Base-by-base conservation (phyloP, 1,140 invertebrate species). In the Meloidogyne chitwoodi region DNA sequence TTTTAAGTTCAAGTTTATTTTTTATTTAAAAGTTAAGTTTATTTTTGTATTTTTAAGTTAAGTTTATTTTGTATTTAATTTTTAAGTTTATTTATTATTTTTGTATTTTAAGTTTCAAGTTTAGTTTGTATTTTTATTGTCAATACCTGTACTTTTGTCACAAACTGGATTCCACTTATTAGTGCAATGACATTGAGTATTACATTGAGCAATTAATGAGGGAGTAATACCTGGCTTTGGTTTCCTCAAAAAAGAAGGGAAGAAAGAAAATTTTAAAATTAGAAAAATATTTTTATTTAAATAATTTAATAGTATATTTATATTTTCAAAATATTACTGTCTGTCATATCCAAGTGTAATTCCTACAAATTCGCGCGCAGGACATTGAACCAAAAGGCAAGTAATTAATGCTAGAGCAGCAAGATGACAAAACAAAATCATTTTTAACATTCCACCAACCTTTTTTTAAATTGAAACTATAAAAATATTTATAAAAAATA, bases 361-460 rank as follows among this genome's bases (percentile, higher is more conserved):
- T 10, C 85, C 85, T 41, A 86, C 85, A 75, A 87, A 86, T 48
- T 85, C 74, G 27, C 85, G 65, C 16, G 84, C 68, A 16, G 85
- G 85, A 76, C 85, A 86, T 71, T 87, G 84, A 66, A 87, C 79
- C 10, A 87, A 69, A 61, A 86, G 80, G 34, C 78, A 84, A 29
- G 80, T 77, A 41, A 85, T 84, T 12, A 87, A 76, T 29, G 83
- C 61, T 34, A 87, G 62, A 1, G 85, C 84, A 24, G 56, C 34
- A 62, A 86, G 67, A 65, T 86, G 84, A 34, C 85, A 86, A 22
- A 87, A 77, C 19, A 87, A 62, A 34, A 87, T 85, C 84, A 86
- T 84, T 77, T 86, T 86, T 41, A 86, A 76, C 85, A 86, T 86
- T 44, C 85, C 85, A 61, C 80, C 82, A 34, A 85, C 85, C 77